These are phyloP conservation scores for Macrostomum lignano DNA, from an alignment of 1,140 invertebrate species.

Conservation along the genomic window DNA sequence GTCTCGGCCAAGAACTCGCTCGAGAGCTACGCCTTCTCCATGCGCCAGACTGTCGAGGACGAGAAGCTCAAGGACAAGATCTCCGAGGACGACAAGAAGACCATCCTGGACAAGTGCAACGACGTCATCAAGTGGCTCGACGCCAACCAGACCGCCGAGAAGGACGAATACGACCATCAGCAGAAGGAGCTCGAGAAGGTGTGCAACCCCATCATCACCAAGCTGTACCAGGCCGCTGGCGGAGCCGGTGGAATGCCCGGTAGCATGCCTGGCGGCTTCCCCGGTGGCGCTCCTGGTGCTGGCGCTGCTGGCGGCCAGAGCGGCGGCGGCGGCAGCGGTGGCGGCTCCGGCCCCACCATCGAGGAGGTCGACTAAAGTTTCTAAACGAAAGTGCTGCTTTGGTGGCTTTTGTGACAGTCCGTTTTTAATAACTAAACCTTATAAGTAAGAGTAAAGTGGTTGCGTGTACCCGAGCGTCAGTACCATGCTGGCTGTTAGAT, in stretches of 20 bases:
- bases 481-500: too few relatives aligned
- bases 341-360: slow-evolving; percentile 48
- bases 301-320: slow-evolving; percentile 29
- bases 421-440: too few relatives aligned
- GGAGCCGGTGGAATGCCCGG: slow-evolving; percentile 14
- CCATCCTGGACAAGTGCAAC: slow-evolving; percentile 63
- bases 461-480: too few relatives aligned
- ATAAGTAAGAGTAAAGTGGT: too few relatives aligned
- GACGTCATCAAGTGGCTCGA: slow-evolving; percentile 79
- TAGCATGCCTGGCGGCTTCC: slow-evolving; percentile 11
- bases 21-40: slow-evolving; percentile 79
- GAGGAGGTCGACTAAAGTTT: slow-evolving; percentile 61
- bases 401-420: too few relatives aligned
- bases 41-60: slow-evolving; percentile 54
- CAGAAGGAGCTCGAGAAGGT: slow-evolving; percentile 32
- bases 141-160: slow-evolving; percentile 55
- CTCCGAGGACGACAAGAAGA: slow-evolving; percentile 50
- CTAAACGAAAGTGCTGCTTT: too few relatives aligned
- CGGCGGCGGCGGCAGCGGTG: slow-evolving; percentile 29
- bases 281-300: slow-evolving; percentile 10
- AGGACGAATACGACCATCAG: slow-evolving; percentile 69
- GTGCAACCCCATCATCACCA: slow-evolving; percentile 29
- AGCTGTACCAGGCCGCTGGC: slow-evolving; percentile 26
- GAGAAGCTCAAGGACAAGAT: slow-evolving; percentile 38
- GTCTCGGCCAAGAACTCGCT: slow-evolving; percentile 60